Conservation (phyloP, 2,113 vertebrate genomes). For the Eulacestoma nigropectus region DNA sequence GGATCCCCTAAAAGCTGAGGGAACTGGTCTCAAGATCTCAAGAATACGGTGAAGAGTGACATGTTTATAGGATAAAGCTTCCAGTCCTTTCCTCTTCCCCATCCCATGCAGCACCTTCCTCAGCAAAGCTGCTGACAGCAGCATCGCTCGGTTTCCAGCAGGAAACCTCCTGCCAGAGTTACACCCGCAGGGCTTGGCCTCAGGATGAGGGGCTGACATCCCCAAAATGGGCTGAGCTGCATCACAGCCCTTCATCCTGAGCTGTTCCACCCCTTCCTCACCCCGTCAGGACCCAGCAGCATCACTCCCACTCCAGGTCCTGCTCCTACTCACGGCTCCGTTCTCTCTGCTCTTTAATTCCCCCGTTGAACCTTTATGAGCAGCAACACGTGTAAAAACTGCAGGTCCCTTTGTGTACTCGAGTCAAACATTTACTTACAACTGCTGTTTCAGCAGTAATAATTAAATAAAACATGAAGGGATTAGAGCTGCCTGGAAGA, state of each 20-base stretch:
- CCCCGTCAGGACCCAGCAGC: neutral
- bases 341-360: neutral
- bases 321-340: neutral
- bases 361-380: neutral
- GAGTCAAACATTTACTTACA: constrained; percentile 61
- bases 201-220: neutral
- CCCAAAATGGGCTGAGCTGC: neutral
- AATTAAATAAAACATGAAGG: constrained; percentile 49
- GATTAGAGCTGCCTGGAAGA: neutral
- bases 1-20: neutral
- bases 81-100: neutral
- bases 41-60: neutral
- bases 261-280: neutral
- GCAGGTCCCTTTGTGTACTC: neutral
- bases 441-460: constrained; percentile 18
- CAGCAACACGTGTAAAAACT: neutral
- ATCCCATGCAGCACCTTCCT: neutral
- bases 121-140: neutral
- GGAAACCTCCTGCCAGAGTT: neutral
- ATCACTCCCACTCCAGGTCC: rapidly evolving
- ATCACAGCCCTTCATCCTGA: neutral
- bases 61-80: neutral
- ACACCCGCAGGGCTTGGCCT: neutral
- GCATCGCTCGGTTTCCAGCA: neutral
- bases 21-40: neutral